Evolutionary conservation across 2,113 vertebrate species (phyloP).

Genomic region (Hystrix cristata): DNA sequence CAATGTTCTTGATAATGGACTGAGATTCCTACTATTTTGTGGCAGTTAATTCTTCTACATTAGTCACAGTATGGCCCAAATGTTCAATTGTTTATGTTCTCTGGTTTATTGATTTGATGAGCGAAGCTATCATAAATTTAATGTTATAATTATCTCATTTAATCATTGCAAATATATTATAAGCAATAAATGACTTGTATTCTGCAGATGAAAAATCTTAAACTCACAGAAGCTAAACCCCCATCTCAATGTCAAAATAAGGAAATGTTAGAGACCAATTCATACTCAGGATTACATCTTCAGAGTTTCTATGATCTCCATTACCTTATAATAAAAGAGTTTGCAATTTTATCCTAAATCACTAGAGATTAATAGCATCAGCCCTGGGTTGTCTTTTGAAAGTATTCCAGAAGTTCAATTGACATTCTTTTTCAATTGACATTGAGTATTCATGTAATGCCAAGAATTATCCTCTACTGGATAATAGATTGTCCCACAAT

Average conservation of each 20-base stretch:
- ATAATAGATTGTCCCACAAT: background rate
- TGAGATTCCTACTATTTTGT: background rate
- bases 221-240: background rate
- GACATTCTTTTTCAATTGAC: background rate
- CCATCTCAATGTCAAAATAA: background rate
- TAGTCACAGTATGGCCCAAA: background rate
- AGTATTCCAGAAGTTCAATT: background rate
- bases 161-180: background rate
- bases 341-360: background rate
- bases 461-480: background rate
- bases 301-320: background rate
- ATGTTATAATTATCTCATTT: background rate
- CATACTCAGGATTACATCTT: background rate
- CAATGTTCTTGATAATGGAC: background rate
- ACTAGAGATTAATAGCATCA: background rate
- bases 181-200: background rate
- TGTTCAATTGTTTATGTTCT: background rate
- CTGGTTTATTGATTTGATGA: background rate
- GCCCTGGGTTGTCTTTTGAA: background rate
- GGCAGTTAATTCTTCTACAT: background rate
- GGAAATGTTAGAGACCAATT: background rate
- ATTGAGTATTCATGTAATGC: background rate
- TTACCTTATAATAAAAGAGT: background rate
- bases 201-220: background rate
- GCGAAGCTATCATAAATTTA: background rate